Percentiles rank a stretch among this genome's conserved stretches.
Conservation (phyloP, 2,888 invertebrate genomes). For the Drosophila greeni region DNA sequence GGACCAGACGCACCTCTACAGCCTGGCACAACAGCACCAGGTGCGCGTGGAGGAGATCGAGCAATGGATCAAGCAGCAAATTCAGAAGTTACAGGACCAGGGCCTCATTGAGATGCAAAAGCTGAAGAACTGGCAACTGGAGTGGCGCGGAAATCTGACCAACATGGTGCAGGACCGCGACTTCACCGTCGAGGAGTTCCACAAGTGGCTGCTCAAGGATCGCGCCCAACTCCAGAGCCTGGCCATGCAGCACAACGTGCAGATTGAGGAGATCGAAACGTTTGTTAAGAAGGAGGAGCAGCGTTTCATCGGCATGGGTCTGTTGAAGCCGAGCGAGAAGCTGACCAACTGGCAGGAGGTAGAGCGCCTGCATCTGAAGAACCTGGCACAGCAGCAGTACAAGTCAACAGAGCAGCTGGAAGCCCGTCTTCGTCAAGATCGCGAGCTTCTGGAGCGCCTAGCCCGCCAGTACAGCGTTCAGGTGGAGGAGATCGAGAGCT, state of each 20-base stretch:
- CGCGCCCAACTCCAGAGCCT: slow-evolving; percentile 69
- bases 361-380: slow-evolving; percentile 75
- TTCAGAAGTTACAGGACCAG: slow-evolving; percentile 71
- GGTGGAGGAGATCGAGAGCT: slow-evolving; percentile 75
- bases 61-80: slow-evolving; percentile 76
- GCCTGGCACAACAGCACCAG: slow-evolving; percentile 74
- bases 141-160: slow-evolving; percentile 75
- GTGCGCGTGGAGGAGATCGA: slow-evolving; percentile 77
- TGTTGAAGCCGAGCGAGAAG: slow-evolving; percentile 74
- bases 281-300: slow-evolving; percentile 75
- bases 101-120: slow-evolving; percentile 72
- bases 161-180: slow-evolving; percentile 75
- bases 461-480: slow-evolving; percentile 76
- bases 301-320: slow-evolving; percentile 73
- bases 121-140: slow-evolving; percentile 74
- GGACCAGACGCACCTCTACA: slow-evolving; percentile 74
- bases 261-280: slow-evolving; percentile 76
- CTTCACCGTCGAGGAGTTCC: slow-evolving; percentile 76
- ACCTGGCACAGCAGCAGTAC: slow-evolving; percentile 74
- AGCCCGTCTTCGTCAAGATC: slow-evolving; percentile 73
- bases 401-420: slow-evolving; percentile 77
- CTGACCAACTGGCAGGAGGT: slow-evolving; percentile 76
- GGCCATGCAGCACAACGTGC: slow-evolving; percentile 76
- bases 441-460: slow-evolving; percentile 70
- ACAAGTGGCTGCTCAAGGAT: slow-evolving; percentile 74